phyloP scores from a whole-genome alignment of 2,888 invertebrate species.

The Dryobota labecula region DNA sequence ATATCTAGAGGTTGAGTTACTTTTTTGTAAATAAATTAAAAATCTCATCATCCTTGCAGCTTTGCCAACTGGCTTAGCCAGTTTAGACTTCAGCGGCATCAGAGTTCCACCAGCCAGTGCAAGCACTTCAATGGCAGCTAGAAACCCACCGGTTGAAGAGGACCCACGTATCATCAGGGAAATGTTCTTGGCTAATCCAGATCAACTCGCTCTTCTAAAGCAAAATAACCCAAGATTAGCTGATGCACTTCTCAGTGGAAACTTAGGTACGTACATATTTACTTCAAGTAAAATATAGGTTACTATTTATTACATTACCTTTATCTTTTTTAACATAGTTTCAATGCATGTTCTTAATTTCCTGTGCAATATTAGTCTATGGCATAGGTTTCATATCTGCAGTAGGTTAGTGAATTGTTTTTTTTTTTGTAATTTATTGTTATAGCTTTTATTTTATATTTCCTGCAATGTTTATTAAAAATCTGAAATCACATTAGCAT shows the following conservation, averaged over 20 bases:
- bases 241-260: slow-evolving; percentile 96
- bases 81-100: slow-evolving; percentile 96
- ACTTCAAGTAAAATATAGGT: background rate
- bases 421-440: background rate
- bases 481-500: background rate
- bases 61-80: slow-evolving; percentile 88
- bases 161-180: slow-evolving; percentile 96
- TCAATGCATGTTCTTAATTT: slow-evolving; percentile 24
- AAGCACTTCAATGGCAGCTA: slow-evolving; percentile 81
- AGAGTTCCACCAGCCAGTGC: slow-evolving; percentile 92
- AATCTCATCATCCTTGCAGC: slow-evolving; percentile 76
- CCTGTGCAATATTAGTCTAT: too few relatives aligned
- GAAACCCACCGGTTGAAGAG: slow-evolving; percentile 91
- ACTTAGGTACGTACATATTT: slow-evolving; percentile 91
- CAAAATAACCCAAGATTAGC: slow-evolving; percentile 98
- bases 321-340: slow-evolving; percentile 1
- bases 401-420: slow-evolving; percentile 12
- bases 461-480: background rate
- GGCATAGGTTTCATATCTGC: background rate
- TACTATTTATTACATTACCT: background rate
- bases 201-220: slow-evolving; percentile 96
- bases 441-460: background rate
- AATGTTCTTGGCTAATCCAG: slow-evolving; percentile 97
- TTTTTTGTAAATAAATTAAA: slow-evolving; percentile 63
- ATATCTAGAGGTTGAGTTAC: slow-evolving; percentile 30